phyloP scores from a whole-genome alignment of 2,113 vertebrate species.

The Mobula hypostoma region DNA sequence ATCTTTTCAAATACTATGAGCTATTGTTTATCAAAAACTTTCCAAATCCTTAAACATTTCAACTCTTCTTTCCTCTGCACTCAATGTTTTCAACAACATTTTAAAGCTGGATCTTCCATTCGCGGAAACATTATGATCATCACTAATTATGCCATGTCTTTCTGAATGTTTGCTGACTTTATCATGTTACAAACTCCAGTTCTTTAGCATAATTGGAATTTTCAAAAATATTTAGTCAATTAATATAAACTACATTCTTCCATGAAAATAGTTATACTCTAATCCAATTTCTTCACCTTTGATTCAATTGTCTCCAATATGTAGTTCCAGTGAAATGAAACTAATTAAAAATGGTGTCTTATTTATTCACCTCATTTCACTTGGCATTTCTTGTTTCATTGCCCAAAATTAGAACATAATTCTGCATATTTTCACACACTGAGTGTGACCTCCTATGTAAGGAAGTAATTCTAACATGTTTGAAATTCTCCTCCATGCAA shows the following conservation, averaged over 20 bases:
- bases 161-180: too few species aligned
- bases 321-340: background rate
- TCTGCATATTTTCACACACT: background rate
- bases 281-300: background rate
- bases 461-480: background rate
- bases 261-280: background rate
- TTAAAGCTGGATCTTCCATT: too few species aligned
- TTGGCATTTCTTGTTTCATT: background rate
- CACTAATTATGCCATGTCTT: too few species aligned
- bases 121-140: too few species aligned
- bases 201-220: too few species aligned
- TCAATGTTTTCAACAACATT: too few species aligned
- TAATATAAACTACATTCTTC: background rate
- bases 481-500: background rate
- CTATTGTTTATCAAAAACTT: too few species aligned
- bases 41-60: too few species aligned
- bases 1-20: too few species aligned
- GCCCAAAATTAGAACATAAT: background rate
- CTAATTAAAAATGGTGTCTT: background rate
- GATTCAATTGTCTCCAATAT: background rate
- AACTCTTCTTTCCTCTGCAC: too few species aligned
- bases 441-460: background rate
- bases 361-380: background rate
- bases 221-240: background rate
- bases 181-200: too few species aligned